Base-by-base conservation (phyloP, 1,140 invertebrate species). In the Belonocnema kinseyi region DNA sequence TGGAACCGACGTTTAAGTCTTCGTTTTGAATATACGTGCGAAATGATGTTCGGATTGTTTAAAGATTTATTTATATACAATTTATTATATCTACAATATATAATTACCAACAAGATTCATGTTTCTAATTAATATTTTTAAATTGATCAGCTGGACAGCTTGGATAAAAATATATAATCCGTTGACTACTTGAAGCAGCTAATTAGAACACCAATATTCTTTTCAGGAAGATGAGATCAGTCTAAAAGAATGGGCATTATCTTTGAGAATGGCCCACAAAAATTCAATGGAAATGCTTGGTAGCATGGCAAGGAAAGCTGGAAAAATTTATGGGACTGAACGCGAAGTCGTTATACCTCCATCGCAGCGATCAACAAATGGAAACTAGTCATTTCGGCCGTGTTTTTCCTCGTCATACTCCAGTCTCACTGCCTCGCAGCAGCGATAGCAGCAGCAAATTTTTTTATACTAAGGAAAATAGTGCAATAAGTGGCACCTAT, bases 221-320 rank as follows among this genome's bases (percentile, higher is more conserved):
- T 72, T 83, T 85, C 40, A 66, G 61, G 61, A 98, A 96, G 97
- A 98, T 90, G 97, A 98, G 93, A 98, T 98, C 85, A 97, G 97
- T 71, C 93, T 99, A 79, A 98, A 98, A 87, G 98, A 99, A 91
- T 99, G 98, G 98, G 94, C 97, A 21, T 93, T 95, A 50, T 98
- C 97, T 10, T 90, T 99, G 70, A 94, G 97, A 80, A 96, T 96
- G 5, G 97, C 98, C 19, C 97, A 98, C 92, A 98, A 98, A 91
- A 94, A 95, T 86, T 98, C 97, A 0, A 94, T 96, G 89, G 98
- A 99, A 88, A 93, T 99, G 79, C 92, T 99, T 4, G 96, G 96
- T 17, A 97, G 95, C 50, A 98, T 99, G 96, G 97, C 97, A n/a
- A 95, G 95, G 86, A 99, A 99, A 91, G 98, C 97, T 53, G 97